These are phyloP conservation scores for Bacillus rossius DNA, from an alignment of 1,140 invertebrate genomes.

Conservation along the genomic window DNA sequence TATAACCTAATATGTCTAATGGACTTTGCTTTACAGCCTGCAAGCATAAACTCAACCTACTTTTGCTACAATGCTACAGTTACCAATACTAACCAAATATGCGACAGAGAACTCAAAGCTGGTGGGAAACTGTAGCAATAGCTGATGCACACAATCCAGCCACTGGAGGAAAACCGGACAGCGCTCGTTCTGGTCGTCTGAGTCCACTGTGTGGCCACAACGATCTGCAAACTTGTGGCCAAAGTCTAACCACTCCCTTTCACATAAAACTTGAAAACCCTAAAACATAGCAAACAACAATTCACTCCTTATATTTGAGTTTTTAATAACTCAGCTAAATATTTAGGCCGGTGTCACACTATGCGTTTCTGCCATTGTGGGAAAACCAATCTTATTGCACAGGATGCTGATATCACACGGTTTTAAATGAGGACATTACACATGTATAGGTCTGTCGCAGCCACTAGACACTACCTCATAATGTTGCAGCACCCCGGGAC, in stretches of 20 bases:
- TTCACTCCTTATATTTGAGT: slow-evolving; percentile 3
- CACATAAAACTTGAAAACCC: slow-evolving; percentile 88
- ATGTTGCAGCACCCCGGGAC: too few species aligned
- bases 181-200: slow-evolving; percentile 83
- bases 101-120: slow-evolving; percentile 93
- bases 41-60: too few species aligned
- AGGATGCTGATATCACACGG: too few species aligned
- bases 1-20: too few species aligned
- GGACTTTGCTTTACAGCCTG: too few species aligned
- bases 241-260: slow-evolving; percentile 94
- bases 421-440: too few species aligned
- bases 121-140: slow-evolving; percentile 83
- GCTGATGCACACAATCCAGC: slow-evolving; percentile 94
- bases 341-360: too few species aligned
- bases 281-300: slow-evolving; percentile 38
- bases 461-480: too few species aligned
- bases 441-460: too few species aligned
- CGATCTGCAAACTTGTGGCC: slow-evolving; percentile 96
- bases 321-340: slow-evolving; percentile 7
- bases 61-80: too few species aligned
- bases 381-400: too few species aligned
- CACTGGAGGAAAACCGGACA: slow-evolving; percentile 98
- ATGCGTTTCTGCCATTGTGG: too few species aligned
- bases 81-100: slow-evolving; percentile 86
- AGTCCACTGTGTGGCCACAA: slow-evolving; percentile 77